Evolutionary conservation across 2,797 vertebrate genomes (phyloP), one percentile per base, ranked within the genome.

Genomic region (Echiichthys vipera): DNA sequence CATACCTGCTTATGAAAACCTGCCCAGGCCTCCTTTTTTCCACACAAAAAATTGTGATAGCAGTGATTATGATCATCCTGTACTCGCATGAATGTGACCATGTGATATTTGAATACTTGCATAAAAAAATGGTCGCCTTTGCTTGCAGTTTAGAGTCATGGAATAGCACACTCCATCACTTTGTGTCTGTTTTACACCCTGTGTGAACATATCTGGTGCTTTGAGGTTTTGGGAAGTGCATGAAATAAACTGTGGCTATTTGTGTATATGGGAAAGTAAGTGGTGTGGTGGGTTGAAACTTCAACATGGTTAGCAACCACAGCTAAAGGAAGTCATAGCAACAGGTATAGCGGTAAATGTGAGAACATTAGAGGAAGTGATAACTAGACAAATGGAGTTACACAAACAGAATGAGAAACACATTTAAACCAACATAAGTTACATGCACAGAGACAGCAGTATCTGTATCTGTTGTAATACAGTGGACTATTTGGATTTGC

Each of bases 381-480:
- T 40, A 25, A 47, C n/a, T n/a, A n/a, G n/a, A 56, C 1, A 2
- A 36, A 22, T 20, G 1, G 17, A 22, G 22, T 4, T 9, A 51
- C 10, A 53, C 20, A 46, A 6, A 53, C 2, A 1, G 32, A 42
- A 50, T 58, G 9, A 50, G 10, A 69, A 51, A 40, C 13, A 3
- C 1, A 18, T 51, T 13, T 2, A 65, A 29, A 9, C 5, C 15
- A 13, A 46, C 25, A 43, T 22, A 30, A 14, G 39, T 25, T 20
- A 46, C 4, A 14, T 12, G 25, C 24, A 61, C 18, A 36, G 15
- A 37, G 20, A 12, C 17, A 57, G 5, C 30, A 68, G 36, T n/a
- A 57, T 62, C n/a, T 42, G 46, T 53, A 29, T 47, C 13, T 80
- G 53, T 57, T 58, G 12, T 37, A 40, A 49, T 57, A 22, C 20